These are phyloP conservation scores for Chiroxiphia lanceolata DNA, from an alignment of 2,797 vertebrate genomes.

Conservation along the genomic window DNA sequence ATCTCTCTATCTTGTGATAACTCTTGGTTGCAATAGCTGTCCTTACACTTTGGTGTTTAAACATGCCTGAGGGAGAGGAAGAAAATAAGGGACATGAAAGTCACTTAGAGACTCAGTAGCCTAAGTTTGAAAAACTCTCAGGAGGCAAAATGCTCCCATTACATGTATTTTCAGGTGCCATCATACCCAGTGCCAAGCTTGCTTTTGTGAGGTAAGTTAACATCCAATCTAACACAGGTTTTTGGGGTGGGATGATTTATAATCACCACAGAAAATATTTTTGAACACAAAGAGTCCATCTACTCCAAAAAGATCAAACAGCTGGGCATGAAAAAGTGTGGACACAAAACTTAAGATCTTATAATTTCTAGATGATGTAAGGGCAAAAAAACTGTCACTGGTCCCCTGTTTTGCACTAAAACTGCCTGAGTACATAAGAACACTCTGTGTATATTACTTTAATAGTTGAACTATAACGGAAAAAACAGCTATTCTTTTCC, in stretches of 20 bases:
- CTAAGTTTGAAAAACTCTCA: background rate
- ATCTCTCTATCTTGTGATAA: background rate
- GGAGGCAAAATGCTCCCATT: background rate
- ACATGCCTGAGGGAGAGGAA: fast-evolving
- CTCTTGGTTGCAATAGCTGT: background rate
- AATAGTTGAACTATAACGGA: background rate
- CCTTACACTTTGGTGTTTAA: background rate
- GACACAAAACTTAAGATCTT: background rate
- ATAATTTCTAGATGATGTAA: background rate
- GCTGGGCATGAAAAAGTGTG: background rate
- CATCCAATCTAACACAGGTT: background rate
- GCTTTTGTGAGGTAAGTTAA: fast-evolving
- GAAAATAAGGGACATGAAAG: background rate
- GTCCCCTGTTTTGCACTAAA: background rate
- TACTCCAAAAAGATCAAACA: background rate
- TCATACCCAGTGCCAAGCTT: background rate
- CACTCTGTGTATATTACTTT: background rate
- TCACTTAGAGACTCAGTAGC: background rate
- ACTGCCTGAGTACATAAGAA: background rate
- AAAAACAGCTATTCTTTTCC: background rate
- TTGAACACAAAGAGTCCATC: background rate
- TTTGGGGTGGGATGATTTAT: background rate
- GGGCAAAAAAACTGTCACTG: background rate
- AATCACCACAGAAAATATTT: background rate
- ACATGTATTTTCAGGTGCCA: background rate